A percentile compares a stretch with the other conserved stretches of the same genome.
Evolutionary conservation across 2,888 invertebrate species (phyloP).

Genomic region (Phasia obesa): DNA sequence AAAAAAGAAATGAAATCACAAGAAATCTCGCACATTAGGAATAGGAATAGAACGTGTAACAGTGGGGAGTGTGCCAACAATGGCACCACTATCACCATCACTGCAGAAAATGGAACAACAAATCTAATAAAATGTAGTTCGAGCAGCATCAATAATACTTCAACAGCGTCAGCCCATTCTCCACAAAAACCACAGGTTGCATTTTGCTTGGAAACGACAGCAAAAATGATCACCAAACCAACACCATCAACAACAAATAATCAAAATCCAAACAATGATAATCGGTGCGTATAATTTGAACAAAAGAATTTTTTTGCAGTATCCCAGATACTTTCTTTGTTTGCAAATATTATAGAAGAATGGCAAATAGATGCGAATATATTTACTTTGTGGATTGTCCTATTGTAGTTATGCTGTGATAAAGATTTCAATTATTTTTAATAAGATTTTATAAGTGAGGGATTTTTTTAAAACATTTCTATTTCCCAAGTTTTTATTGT

Average conservation of each 20-base stretch:
- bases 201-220: slow-evolving; percentile 6
- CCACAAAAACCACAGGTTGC: not conserved
- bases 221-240: slow-evolving; percentile 25
- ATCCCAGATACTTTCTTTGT: slow-evolving; percentile 32
- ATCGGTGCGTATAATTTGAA: slow-evolving; percentile 60
- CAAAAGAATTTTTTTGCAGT: slow-evolving; percentile 13
- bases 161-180: slow-evolving; percentile 33
- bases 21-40: slow-evolving; percentile 7
- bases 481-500: no score
- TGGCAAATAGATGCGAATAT: not conserved
- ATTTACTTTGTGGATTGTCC: not conserved
- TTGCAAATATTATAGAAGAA: not conserved
- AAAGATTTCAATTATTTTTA: no score
- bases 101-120: slow-evolving; percentile 20
- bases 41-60: slow-evolving; percentile 1
- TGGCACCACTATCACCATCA: not conserved
- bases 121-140: slow-evolving; percentile 46
- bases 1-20: slow-evolving; percentile 49
- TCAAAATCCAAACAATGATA: slow-evolving; percentile 37
- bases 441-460: no score
- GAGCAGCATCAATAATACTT: slow-evolving; percentile 46
- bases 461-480: no score
- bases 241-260: not conserved
- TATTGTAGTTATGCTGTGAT: no score
- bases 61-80: slow-evolving; percentile 10